These are phyloP conservation scores for Aproaerema taeniolella DNA, from an alignment of 2,888 invertebrate genomes.

Conservation along the genomic window DNA sequence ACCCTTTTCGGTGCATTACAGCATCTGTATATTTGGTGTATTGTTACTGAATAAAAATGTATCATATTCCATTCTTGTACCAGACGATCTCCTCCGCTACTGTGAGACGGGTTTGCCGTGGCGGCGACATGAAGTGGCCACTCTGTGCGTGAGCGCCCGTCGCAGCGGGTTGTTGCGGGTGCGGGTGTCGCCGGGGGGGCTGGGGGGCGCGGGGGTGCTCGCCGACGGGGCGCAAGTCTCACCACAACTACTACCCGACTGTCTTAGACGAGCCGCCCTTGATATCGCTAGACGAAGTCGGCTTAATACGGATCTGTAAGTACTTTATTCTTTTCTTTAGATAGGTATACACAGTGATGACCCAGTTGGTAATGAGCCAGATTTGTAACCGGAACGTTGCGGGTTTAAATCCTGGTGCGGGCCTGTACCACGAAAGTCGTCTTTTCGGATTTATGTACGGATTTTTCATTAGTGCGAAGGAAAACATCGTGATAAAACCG, in stretches of 20 bases:
- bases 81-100: constrained; percentile 32
- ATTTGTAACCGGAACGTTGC: too few relatives aligned
- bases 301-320: constrained; percentile 34
- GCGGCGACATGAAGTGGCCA: constrained; percentile 80
- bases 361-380: too few relatives aligned
- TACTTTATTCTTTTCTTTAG: background rate
- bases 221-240: constrained; percentile 72
- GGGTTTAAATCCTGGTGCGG: too few relatives aligned
- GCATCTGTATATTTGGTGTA: too few relatives aligned
- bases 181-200: constrained; percentile 26
- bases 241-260: constrained; percentile 51
- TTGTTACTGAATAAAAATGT: too few relatives aligned
- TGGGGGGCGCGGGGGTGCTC: constrained; percentile 30
- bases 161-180: constrained; percentile 78
- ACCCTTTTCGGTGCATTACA: too few relatives aligned
- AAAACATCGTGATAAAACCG: background rate
- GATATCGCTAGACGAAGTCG: constrained; percentile 25
- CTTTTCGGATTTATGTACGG: too few relatives aligned
- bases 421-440: too few relatives aligned
- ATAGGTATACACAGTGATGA: too few relatives aligned
- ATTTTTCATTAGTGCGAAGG: background rate
- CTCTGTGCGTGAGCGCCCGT: constrained; percentile 47
- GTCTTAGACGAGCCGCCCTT: constrained; percentile 86
- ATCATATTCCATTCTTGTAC: too few relatives aligned
- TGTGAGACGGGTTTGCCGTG: constrained; percentile 90